Conservation (phyloP, 1,140 invertebrate genomes). For the Hetaerina americana region DNA sequence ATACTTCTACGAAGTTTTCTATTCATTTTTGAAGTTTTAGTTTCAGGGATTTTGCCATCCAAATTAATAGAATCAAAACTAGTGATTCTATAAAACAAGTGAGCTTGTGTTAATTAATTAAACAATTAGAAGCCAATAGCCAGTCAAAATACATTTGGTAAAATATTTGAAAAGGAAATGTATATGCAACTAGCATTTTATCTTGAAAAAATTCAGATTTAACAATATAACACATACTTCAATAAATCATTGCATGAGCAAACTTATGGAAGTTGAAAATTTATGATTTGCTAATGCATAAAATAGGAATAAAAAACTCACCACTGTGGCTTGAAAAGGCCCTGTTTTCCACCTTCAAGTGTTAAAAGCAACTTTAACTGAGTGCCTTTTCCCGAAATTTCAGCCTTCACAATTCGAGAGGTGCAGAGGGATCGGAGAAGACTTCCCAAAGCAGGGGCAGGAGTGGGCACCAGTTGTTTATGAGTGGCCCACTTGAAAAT, state of each 20-base stretch:
- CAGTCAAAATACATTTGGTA: neutral
- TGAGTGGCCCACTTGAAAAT: conserved; percentile 50
- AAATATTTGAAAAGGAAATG: neutral
- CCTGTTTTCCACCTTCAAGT: conserved; percentile 61
- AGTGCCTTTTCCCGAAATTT: conserved; percentile 66
- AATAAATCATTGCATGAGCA: too few relatives aligned
- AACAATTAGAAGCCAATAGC: too few relatives aligned
- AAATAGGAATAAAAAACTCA: conserved; percentile 22
- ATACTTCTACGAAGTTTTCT: too few relatives aligned
- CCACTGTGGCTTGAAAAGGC: conserved; percentile 84
- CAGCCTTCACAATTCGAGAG: conserved; percentile 55
- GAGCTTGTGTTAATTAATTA: too few relatives aligned
- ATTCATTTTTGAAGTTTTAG: too few relatives aligned
- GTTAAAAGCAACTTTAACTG: conserved; percentile 77
- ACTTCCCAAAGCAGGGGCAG: conserved; percentile 47
- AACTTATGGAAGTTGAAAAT: too few relatives aligned
- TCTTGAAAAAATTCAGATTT: neutral
- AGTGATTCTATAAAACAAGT: too few relatives aligned
- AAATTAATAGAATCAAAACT: too few relatives aligned
- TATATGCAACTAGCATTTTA: neutral
- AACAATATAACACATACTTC: conserved; percentile 6
- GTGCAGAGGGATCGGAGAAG: conserved; percentile 53
- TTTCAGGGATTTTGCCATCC: too few relatives aligned
- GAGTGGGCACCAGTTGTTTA: conserved; percentile 47
- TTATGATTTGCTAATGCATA: too few relatives aligned